phyloP scores from a whole-genome alignment of 2,797 vertebrate species.

The Molothrus ater region DNA sequence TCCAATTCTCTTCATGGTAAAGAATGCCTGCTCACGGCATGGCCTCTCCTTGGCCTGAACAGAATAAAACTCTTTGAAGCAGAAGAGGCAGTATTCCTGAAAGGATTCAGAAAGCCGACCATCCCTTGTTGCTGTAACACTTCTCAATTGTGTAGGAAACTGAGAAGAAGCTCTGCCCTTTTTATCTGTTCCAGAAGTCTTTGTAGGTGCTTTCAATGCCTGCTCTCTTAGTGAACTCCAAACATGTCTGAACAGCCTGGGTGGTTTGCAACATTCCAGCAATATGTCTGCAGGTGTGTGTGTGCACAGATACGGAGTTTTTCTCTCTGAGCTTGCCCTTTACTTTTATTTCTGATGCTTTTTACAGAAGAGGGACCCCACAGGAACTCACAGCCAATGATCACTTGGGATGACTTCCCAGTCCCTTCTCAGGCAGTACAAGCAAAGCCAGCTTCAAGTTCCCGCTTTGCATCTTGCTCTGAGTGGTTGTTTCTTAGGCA shows the following conservation, averaged over 20 bases:
- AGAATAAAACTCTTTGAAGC: not conserved
- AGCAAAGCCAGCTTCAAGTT: not conserved
- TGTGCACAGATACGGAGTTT: accelerated
- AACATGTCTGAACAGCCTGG: not conserved
- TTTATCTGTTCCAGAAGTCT: not conserved
- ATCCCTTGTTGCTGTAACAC: not conserved
- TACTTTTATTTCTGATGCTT: not conserved
- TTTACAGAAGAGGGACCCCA: not conserved
- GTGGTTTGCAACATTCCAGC: not conserved
- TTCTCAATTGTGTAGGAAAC: not conserved
- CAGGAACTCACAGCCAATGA: not conserved
- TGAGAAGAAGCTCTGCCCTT: not conserved
- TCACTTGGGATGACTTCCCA: not conserved
- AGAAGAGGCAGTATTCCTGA: not conserved
- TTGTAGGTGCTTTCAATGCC: not conserved
- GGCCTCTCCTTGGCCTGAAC: not conserved
- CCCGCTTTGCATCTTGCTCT: not conserved
- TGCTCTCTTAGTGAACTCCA: not conserved
- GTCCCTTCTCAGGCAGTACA: not conserved
- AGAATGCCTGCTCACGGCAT: not conserved
- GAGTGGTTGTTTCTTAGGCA: not conserved
- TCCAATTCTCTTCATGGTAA: not conserved
- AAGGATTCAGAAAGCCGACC: not conserved
- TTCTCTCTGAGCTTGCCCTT: not conserved
- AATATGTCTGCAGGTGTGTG: not conserved